Percentiles rank a stretch among this genome's conserved stretches.
phyloP scores from a whole-genome alignment of 2,797 vertebrate species.

The Lophius americanus region DNA sequence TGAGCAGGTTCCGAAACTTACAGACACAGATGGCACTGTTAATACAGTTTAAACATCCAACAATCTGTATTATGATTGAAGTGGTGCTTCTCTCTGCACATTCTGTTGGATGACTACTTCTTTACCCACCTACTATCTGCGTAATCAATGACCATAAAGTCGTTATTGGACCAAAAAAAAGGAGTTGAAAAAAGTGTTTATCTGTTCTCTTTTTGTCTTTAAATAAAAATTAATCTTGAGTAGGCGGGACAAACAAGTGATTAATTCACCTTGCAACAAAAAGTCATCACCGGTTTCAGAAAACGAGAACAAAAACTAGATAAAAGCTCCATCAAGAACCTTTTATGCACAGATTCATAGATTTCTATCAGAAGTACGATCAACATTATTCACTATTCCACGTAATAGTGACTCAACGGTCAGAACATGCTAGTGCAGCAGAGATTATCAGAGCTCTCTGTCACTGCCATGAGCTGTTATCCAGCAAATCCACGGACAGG shows the following conservation, averaged over 20 bases:
- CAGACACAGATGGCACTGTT: conserved; percentile 28
- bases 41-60: conserved; percentile 38
- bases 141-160: conserved; percentile 4
- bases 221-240: conserved; percentile 49
- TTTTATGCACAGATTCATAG: conserved; percentile 33
- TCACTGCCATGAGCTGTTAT: conserved; percentile 54
- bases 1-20: conserved; percentile 54
- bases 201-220: conserved; percentile 48
- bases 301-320: conserved; percentile 33
- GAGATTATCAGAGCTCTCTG: conserved; percentile 70
- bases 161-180: too few relatives aligned
- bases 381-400: conserved; percentile 57
- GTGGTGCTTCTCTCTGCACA: conserved; percentile 20
- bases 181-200: conserved; percentile 59
- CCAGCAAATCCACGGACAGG: conserved; percentile 65
- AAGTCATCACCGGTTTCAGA: conserved; percentile 10
- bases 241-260: conserved; percentile 52
- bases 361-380: conserved; percentile 60
- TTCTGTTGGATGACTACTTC: conserved; percentile 20
- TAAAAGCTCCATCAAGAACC: conserved; percentile 9
- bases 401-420: conserved; percentile 62
- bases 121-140: conserved; percentile 36
- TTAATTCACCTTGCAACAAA: conserved; percentile 51
- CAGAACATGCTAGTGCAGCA: conserved; percentile 38
- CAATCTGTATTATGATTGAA: conserved; percentile 27